Evolutionary conservation across 2,888 invertebrate genomes (phyloP), one percentile per base, ranked within the genome.

Genomic region (Pediacus dermestoides): DNA sequence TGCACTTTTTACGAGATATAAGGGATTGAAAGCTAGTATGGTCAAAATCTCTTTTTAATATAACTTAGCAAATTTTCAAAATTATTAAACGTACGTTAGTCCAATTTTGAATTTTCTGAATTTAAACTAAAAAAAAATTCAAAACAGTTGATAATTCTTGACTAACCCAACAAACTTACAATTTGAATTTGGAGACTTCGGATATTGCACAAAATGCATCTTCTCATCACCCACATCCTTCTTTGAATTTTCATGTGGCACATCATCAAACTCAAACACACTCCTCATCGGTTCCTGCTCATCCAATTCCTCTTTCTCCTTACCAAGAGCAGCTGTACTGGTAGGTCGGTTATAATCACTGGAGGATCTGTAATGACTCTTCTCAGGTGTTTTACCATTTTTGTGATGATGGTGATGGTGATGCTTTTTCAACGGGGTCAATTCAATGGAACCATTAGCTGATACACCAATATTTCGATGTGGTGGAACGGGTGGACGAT

Each of bases 401-500:
- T 70, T 65, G 51, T 67, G 65, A 44, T 67, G 68, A 46, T 67
- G 72, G 44, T 72, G 73, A 46, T 72, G 71, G 47, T 68, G 71
- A 43, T 66, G 67, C 47, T 65, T 67, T 32, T 60, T 54, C 16
- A 60, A 68, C 12, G 55, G 56, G 27, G 44, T 42, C 27, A 36
- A 38, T 30, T 57, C 55, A n/a, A 45, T 16, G n/a, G 67, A 68
- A 57, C 73, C 74, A 58, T 76, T 76, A 21, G 74, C 68, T 53
- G 76, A 75, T 34, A 78, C 72, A 12, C 78, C 78, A 21, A 85
- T 76, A 69, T 84, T 86, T 52, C 89, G 75, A 63, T 90, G 90
- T 16, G 88, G 91, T 12, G 90, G 90, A 37, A 90, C 87, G n/a
- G 89, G 89, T 2, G 90, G 89, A 52, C 85, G 78, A 71, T 90